phyloP scores from a whole-genome alignment of 1,140 invertebrate species.

The Drosophila asahinai region DNA sequence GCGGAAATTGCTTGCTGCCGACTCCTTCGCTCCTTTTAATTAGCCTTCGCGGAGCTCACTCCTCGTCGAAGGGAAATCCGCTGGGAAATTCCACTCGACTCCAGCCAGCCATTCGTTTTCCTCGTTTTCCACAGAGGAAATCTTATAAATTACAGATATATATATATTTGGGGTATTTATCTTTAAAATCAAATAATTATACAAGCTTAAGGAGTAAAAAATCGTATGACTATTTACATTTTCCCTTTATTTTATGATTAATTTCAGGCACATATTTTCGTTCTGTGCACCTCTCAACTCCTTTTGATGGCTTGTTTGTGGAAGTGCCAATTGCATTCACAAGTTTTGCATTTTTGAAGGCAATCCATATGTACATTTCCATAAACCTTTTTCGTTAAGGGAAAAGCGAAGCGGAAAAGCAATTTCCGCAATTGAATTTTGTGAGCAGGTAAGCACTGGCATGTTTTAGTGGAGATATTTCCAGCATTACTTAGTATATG shows the following conservation, averaged over 20 bases:
- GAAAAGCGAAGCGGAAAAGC: neutral
- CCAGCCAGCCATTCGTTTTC: neutral
- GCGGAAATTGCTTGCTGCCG: slow-evolving; percentile 20
- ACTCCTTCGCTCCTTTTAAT: slow-evolving; percentile 18
- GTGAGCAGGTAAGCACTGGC: no score
- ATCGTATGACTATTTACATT: no score
- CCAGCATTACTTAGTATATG: neutral
- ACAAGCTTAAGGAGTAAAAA: neutral
- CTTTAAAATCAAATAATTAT: neutral
- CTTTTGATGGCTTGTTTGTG: neutral
- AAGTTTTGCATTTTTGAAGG: slow-evolving; percentile 14
- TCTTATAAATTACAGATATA: no score
- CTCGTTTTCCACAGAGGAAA: neutral
- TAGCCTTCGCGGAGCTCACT: neutral
- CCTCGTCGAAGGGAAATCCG: neutral
- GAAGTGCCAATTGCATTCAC: slow-evolving; percentile 9
- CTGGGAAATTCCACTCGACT: slow-evolving; percentile 5
- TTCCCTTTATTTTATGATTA: no score
- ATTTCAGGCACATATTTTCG: no score
- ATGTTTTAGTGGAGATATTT: no score
- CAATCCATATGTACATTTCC: slow-evolving; percentile 6
- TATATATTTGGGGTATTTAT: no score
- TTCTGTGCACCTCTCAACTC: neutral
- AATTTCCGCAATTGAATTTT: slow-evolving; percentile 15
- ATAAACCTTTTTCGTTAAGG: neutral